phyloP scores from a whole-genome alignment of 2,113 vertebrate species.

The Plestiodon gilberti region DNA sequence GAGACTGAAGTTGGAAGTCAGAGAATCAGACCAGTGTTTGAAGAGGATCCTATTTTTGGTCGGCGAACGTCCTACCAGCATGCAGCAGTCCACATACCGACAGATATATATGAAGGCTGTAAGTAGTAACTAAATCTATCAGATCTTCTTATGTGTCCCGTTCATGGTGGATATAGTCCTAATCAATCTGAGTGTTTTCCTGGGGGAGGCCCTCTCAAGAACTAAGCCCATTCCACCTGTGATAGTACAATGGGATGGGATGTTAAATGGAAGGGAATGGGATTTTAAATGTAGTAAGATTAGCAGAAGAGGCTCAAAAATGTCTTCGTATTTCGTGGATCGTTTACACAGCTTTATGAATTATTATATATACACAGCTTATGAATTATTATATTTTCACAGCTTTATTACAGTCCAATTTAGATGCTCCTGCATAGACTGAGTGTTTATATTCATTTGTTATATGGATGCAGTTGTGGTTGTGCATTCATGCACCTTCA shows the following conservation, averaged over 20 bases:
- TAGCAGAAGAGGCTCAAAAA: neutral
- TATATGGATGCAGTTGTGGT: neutral
- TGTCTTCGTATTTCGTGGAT: neutral
- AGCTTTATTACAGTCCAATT: neutral
- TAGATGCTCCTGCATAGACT: no score
- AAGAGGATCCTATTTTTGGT: slow-evolving; percentile 88
- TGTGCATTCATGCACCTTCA: neutral
- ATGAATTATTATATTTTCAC: no score
- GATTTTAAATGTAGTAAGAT: neutral
- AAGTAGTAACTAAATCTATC: slow-evolving; percentile 74
- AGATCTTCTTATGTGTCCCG: neutral
- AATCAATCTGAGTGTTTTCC: neutral
- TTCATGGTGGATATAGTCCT: neutral
- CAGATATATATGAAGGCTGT: slow-evolving; percentile 99
- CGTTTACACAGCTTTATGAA: neutral
- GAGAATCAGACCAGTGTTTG: slow-evolving; percentile 92
- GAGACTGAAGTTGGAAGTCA: slow-evolving; percentile 87
- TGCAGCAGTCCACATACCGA: slow-evolving; percentile 97
- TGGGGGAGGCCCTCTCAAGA: neutral
- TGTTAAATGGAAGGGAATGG: neutral
- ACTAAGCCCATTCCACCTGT: neutral
- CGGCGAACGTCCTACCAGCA: slow-evolving; percentile 91
- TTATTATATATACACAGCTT: no score
- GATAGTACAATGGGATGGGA: neutral
- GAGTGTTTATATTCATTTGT: neutral